Evolutionary conservation across 2,888 invertebrate genomes (phyloP), one percentile per base, ranked within the genome.

Genomic region (Chloroclystis v-ata): DNA sequence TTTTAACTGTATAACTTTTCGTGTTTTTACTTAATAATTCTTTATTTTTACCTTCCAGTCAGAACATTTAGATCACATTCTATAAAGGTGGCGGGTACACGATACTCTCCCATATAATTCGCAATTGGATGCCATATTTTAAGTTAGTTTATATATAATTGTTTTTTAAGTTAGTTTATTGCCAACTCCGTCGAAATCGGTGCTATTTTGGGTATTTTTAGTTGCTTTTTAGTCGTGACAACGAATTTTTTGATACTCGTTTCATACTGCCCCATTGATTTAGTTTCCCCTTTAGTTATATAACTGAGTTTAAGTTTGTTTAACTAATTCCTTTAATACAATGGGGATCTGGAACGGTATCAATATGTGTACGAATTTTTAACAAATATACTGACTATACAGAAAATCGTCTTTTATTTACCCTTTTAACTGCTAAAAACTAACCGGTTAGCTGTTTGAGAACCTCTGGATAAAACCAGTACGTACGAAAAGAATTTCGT

Each of bases 281-380:
- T 63, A 64, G 4, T 1, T 30, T 16, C 60, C 57, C 59, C 64
- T 38, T 64, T 59, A 49, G 49, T 62, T 43, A 43, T 65, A 53
- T 37, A 28, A 38, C 38, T 38, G 32, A 28, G 25, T 49, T 16
- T 28, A 63, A 59, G 45, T 50, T 52, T 35, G 44, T 49, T 43
- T 1, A 29, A 61, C 61, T 69, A 70, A 74, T 65, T 71, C 65
- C 69, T 69, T 73, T 67, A 72, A 72, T 69, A 63, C 82, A 85
- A 87, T 87, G 87, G 83, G 78, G 83, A 83, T 87, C 87, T 87
- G 87, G 87, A 87, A 87, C 87, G 67, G 74, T 80, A 85, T 79
- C 87, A 71, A 42, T 33, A 65, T 43, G 65, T 83, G 77, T 82
- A 82, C 74, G 76, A 77, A 60, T 78, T 78, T 81, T 79, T 81